Evolutionary conservation across 2,113 vertebrate genomes (phyloP).

Genomic region (Lampris megalopsis): DNA sequence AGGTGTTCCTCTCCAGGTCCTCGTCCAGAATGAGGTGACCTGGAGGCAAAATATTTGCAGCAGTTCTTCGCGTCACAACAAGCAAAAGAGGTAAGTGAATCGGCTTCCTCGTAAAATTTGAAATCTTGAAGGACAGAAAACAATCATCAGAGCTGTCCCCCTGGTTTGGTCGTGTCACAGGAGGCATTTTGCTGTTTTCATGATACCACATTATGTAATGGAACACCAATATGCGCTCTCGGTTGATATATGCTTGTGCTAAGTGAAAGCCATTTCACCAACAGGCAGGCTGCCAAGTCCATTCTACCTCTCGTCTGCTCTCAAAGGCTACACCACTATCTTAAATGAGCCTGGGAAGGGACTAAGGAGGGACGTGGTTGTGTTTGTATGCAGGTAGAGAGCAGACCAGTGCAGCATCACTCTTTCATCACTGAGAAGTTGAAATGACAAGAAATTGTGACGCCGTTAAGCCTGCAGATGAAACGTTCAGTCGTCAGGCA

Average conservation of each 20-base stretch:
- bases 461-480: neutral
- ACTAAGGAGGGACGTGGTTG: neutral
- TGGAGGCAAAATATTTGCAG: slow-evolving; percentile 64
- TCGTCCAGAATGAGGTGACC: slow-evolving; percentile 95
- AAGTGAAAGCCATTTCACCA: slow-evolving; percentile 39
- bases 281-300: slow-evolving; percentile 54
- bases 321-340: slow-evolving; percentile 17
- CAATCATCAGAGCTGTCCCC: neutral
- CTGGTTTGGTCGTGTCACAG: neutral
- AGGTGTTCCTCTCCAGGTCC: slow-evolving; percentile 88
- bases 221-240: slow-evolving; percentile 14
- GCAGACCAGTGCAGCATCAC: slow-evolving; percentile 16
- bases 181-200: neutral
- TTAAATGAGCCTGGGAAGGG: slow-evolving; percentile 29
- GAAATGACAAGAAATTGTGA: neutral
- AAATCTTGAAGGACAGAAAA: neutral
- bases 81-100: neutral
- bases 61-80: neutral
- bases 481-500: neutral
- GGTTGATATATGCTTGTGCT: slow-evolving; percentile 37
- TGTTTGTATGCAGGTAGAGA: slow-evolving; percentile 26
- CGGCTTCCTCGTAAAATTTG: neutral
- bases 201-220: slow-evolving; percentile 1
- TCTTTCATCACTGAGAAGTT: neutral
- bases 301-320: slow-evolving; percentile 27